A percentile compares a stretch with the other conserved stretches of the same genome.
phyloP scores from a whole-genome alignment of 2,888 invertebrate genomes.

The Pristionchus mayeri region DNA sequence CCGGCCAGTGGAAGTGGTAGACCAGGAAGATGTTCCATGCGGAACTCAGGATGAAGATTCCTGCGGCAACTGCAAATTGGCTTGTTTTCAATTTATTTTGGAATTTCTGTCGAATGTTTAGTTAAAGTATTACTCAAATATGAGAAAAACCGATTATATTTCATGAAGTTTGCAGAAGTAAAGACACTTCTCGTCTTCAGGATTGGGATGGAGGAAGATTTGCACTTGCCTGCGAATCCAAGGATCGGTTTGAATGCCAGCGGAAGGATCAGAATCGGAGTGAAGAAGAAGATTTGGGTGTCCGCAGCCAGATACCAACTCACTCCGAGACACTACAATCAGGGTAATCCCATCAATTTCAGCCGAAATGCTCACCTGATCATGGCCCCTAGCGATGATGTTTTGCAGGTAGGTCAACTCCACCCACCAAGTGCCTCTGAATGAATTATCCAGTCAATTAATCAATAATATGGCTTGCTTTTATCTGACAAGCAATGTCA shows the following conservation, averaged over 20 bases:
- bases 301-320: slow-evolving; percentile 51
- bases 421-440: slow-evolving; percentile 18
- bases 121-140: too few relatives aligned
- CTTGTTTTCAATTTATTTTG: background rate
- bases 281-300: slow-evolving; percentile 52
- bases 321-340: slow-evolving; percentile 45
- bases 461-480: too few relatives aligned
- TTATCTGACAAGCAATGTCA: too few relatives aligned
- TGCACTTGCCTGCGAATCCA: slow-evolving; percentile 11
- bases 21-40: slow-evolving; percentile 47
- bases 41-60: slow-evolving; percentile 35
- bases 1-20: slow-evolving; percentile 41
- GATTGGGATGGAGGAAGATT: background rate
- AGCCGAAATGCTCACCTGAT: background rate
- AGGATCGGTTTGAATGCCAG: slow-evolving; percentile 48
- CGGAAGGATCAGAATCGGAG: slow-evolving; percentile 51
- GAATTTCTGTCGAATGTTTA: too few relatives aligned
- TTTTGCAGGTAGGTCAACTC: slow-evolving; percentile 10
- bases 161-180: too few relatives aligned
- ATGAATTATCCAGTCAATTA: too few relatives aligned
- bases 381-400: background rate
- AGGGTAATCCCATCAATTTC: background rate
- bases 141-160: too few relatives aligned
- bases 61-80: slow-evolving; percentile 33
- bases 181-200: too few relatives aligned